Conservation (phyloP, 2,888 invertebrate species). For the Panopea generosa region DNA sequence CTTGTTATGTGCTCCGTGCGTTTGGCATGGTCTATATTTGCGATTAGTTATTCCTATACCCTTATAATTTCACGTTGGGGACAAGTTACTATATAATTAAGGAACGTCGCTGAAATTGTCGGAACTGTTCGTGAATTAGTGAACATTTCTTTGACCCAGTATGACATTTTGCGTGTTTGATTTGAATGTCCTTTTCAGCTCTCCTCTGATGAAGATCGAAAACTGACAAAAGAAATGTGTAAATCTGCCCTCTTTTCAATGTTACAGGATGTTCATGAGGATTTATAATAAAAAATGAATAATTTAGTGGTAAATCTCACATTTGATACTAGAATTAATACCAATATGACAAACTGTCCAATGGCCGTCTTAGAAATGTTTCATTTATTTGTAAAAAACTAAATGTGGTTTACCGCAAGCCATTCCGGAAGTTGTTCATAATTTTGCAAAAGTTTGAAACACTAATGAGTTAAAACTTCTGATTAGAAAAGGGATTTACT, state of each 20-base stretch:
- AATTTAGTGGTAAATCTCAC: constrained; percentile 16
- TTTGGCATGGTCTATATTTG: constrained; percentile 25
- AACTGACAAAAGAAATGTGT: constrained; percentile 21
- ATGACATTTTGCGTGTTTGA: constrained; percentile 48
- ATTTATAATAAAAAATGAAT: constrained; percentile 33
- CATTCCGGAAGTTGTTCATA: background rate
- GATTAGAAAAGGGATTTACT: too few species aligned
- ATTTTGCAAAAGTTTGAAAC: background rate
- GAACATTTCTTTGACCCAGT: constrained; percentile 52
- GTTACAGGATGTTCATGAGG: constrained; percentile 6
- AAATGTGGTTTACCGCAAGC: too few species aligned
- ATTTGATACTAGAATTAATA: constrained; percentile 16
- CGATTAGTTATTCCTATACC: constrained; percentile 52
- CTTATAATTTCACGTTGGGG: constrained; percentile 40
- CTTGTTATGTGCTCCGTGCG: constrained; percentile 18
- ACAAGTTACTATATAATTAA: constrained; percentile 43
- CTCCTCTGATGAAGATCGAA: constrained; percentile 7
- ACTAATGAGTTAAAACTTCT: too few species aligned
- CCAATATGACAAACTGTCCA: background rate
- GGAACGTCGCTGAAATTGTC: constrained; percentile 45
- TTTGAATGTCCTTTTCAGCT: constrained; percentile 16
- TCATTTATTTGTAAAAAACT: too few species aligned
- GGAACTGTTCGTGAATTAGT: constrained; percentile 52
- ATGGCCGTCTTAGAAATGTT: background rate
- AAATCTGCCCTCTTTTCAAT: constrained; percentile 34